Base-by-base conservation (phyloP, 2,797 vertebrate species). In the Phyllotis vaccarum region DNA sequence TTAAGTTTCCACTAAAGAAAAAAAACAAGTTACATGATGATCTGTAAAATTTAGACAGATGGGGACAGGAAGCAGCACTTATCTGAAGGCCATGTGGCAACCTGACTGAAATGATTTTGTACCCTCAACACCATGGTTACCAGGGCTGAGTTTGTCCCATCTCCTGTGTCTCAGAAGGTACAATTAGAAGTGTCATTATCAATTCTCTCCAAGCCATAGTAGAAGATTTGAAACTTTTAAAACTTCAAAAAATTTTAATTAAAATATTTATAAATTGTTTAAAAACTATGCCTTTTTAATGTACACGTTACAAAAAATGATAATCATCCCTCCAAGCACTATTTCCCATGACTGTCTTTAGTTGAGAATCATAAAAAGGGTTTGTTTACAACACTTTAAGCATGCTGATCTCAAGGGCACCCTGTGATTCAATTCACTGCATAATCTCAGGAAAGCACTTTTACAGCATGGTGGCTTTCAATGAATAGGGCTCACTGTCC, bases 281-380 rank as follows among this genome's bases (percentile, higher is more conserved):
- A 91, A 86, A 58, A 24, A 87, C 40, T 22, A 40, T 72, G 62
- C 54, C 70, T 31, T 81, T 95, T 81, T 68, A 87, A 88, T 68
- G 74, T 43, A 54, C 93, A 91, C 82, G 49, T 87, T 90, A 31
- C 4, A 86, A 74, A 74, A 93, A 94, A n/a, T 82, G 62, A n/a
- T 21, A 6, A 58, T 86, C 90, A 29, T 75, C 19, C 17, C 82
- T 91, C 46, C 56, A 87, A 64, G 54, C 2, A 87, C 70, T 81
- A 79, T 88, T 75, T 76, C 24, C 74, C 34, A 49, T 68, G 22
- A 92, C 6, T 72, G 88, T 90, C 79, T 90, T 68, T 79, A 83
- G 56, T 58, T 85, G 9, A 31, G 56, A 56, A 60, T n/a, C 54
- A 37, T 2, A 66, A 8, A 2, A 60, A 60, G 37, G 22, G 10